These are phyloP conservation scores for Acromyrmex echinatior DNA, from an alignment of 1,140 invertebrate species.

Conservation along the genomic window DNA sequence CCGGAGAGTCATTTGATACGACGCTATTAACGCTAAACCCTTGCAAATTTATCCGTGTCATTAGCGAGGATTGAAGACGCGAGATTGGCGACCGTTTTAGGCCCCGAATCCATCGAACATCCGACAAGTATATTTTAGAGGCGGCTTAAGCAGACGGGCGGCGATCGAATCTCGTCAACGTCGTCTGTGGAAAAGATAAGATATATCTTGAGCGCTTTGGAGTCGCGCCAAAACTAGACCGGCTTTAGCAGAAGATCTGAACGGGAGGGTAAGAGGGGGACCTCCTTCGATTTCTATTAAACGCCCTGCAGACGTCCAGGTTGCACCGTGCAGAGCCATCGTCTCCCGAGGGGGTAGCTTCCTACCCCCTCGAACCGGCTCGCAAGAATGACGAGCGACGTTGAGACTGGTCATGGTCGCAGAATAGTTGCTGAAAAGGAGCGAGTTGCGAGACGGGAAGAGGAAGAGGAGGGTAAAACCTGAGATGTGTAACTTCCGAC, in stretches of 20 bases:
- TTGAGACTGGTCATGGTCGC: conserved; percentile 86
- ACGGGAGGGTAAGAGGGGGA: conserved; percentile 1
- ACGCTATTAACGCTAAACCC: conserved; percentile 29
- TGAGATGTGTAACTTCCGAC: conserved; percentile 11
- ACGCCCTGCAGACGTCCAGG: conserved; percentile 62
- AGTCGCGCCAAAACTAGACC: conserved; percentile 69
- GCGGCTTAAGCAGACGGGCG: conserved; percentile 24
- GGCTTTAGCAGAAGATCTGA: conserved; percentile 11
- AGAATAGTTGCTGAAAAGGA: conserved; percentile 55
- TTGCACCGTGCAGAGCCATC: conserved; percentile 62
- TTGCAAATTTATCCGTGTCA: conserved; percentile 40
- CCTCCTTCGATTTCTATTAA: conserved; percentile 76
- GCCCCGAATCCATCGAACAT: not conserved
- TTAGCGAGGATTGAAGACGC: conserved; percentile 26
- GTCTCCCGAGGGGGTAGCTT: not conserved
- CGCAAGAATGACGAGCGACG: conserved; percentile 75
- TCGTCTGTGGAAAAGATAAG: conserved; percentile 65
- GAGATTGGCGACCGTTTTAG: conserved; percentile 46
- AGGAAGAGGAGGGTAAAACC: not conserved
- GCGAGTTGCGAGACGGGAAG: conserved; percentile 27
- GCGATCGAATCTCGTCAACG: conserved; percentile 66
- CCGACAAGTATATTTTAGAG: conserved; percentile 18
- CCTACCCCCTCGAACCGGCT: conserved; percentile 49
- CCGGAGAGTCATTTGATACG: not conserved
- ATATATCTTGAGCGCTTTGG: conserved; percentile 60